Conservation (phyloP, 2,797 vertebrate species). For the Cyclura pinguis region DNA sequence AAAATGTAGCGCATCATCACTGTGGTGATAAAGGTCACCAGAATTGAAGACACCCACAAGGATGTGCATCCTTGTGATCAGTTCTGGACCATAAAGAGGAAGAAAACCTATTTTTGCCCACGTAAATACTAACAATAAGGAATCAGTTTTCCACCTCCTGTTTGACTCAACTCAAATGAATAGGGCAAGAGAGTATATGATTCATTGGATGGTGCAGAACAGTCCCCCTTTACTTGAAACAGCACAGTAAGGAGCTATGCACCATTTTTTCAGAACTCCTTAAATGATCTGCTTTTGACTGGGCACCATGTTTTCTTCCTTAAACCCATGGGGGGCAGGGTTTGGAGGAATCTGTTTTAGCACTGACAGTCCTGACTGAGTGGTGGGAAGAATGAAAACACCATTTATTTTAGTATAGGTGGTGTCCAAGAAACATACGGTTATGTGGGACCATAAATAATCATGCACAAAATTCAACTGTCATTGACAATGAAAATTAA, state of each 20-base stretch:
- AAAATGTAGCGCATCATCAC: not conserved
- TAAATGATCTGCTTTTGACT: constrained; percentile 40
- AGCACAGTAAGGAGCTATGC: not conserved
- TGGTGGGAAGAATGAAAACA: constrained; percentile 28
- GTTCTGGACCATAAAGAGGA: not conserved
- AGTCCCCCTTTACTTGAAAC: not conserved
- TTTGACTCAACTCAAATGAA: constrained; percentile 11
- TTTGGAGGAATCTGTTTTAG: constrained; percentile 55
- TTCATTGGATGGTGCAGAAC: not conserved
- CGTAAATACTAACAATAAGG: not conserved
- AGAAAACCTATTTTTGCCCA: not conserved
- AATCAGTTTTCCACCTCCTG: not conserved
- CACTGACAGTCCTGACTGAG: constrained; percentile 51
- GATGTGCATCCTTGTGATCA: not conserved
- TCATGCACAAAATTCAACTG: not conserved
- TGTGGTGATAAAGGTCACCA: too few relatives aligned
- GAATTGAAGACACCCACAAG: not conserved
- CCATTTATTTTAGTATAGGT: constrained; percentile 63
- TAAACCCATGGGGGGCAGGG: constrained; percentile 52
- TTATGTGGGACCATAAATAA: not conserved
- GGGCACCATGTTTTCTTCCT: not conserved
- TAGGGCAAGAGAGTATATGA: constrained; percentile 14
- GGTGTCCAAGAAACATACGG: constrained; percentile 30
- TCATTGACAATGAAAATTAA: not conserved
- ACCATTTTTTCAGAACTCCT: constrained; percentile 33